Conservation (phyloP, 2,113 vertebrate genomes). For the Dipodomys merriami region DNA sequence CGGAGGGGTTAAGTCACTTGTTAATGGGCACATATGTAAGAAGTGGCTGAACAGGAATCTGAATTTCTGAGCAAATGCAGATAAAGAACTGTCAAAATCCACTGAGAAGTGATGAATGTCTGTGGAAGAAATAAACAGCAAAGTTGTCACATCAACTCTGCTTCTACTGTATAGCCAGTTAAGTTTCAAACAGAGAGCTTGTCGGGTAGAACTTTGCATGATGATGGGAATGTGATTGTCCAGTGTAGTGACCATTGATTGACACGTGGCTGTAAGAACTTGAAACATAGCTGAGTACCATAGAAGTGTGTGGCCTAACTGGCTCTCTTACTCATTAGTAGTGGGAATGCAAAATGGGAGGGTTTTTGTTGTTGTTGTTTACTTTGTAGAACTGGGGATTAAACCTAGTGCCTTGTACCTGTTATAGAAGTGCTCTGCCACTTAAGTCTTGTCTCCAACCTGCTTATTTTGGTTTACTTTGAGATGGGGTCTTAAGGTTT, state of each 20-base stretch:
- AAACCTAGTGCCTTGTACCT: not conserved
- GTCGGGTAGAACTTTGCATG: not conserved
- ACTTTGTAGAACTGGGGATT: too few species aligned
- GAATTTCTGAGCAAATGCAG: conserved; percentile 38
- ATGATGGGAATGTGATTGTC: not conserved
- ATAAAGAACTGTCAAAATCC: not conserved
- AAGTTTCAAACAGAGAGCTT: conserved; percentile 16
- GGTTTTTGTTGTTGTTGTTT: not conserved
- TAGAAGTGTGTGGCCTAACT: not conserved
- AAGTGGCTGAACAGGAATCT: conserved; percentile 18
- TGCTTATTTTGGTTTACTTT: too few species aligned
- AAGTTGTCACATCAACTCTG: not conserved
- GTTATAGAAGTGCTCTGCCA: too few species aligned
- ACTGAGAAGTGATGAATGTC: conserved; percentile 13
- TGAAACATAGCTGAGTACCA: not conserved
- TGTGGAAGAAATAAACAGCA: not conserved
- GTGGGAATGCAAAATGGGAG: not conserved
- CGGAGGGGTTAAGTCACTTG: conserved; percentile 56
- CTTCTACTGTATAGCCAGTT: not conserved
- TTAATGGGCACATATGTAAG: conserved; percentile 32
- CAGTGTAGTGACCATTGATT: not conserved
- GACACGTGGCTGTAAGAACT: not conserved
- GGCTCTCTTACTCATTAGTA: not conserved
- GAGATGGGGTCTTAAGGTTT: not conserved
- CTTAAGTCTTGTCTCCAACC: too few species aligned